A percentile compares a stretch with the other conserved stretches of the same genome.
Conservation (phyloP, 2,797 vertebrate genomes). For the Platyrinchus mystaceus region DNA sequence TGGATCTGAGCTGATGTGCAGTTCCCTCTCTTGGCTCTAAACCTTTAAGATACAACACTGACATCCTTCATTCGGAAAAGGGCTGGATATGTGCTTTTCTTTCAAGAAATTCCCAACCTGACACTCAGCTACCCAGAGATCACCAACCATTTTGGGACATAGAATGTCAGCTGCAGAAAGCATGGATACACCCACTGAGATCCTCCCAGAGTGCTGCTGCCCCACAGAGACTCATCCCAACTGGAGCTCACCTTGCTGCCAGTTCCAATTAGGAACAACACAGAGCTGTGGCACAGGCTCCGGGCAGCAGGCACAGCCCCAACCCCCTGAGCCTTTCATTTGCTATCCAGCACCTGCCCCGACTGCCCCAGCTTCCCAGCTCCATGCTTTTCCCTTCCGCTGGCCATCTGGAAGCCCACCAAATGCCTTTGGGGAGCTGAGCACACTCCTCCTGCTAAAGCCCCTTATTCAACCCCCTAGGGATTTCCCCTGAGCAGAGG, state of each 20-base stretch:
- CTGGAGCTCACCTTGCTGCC: neutral
- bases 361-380: neutral
- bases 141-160: fast-evolving
- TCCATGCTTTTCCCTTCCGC: neutral
- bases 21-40: neutral
- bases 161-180: neutral
- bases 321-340: neutral
- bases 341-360: neutral
- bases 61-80: neutral
- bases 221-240: neutral
- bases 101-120: neutral
- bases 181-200: fast-evolving
- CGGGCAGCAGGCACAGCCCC: neutral
- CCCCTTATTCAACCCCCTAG: neutral
- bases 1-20: neutral
- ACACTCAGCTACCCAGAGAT: neutral
- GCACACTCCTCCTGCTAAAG: neutral
- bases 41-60: neutral
- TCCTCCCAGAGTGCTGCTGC: neutral
- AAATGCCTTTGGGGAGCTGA: neutral
- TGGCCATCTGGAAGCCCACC: neutral
- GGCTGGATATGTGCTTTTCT: neutral
- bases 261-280: fast-evolving
- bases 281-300: neutral
- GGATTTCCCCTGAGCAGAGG: fast-evolving